Conservation (phyloP, 2,113 vertebrate species). For the Petromus typicus region DNA sequence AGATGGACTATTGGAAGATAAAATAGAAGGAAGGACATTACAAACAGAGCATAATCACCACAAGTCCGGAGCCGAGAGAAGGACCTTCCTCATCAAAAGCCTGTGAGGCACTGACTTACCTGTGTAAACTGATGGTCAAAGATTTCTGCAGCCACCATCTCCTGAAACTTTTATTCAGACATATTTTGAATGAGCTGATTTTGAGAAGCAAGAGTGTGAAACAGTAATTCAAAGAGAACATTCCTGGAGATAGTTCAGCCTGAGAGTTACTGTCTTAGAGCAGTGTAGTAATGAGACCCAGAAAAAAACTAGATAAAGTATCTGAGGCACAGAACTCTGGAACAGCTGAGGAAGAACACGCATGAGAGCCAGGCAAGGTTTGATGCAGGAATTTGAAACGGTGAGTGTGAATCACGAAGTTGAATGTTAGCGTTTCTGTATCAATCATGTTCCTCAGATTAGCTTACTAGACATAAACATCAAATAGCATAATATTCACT, state of each 20-base stretch:
- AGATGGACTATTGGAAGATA: neutral
- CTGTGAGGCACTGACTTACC: neutral
- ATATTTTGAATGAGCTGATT: neutral
- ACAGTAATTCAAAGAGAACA: neutral
- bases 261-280: neutral
- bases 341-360: neutral
- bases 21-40: no score
- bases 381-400: neutral
- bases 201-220: neutral
- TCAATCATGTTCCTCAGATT: neutral
- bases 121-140: neutral
- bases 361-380: rapidly evolving
- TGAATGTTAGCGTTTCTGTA: neutral
- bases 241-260: neutral
- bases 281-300: neutral
- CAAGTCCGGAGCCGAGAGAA: neutral
- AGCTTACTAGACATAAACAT: neutral
- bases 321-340: neutral
- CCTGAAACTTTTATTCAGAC: neutral
- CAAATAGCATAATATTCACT: neutral
- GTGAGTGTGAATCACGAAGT: rapidly evolving
- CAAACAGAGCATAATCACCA: neutral
- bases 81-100: neutral
- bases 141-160: neutral
- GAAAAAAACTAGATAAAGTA: neutral